These are phyloP conservation scores for Trididemnum miniatum DNA, from an alignment of 23 tunicate genomes.

Conservation along the genomic window DNA sequence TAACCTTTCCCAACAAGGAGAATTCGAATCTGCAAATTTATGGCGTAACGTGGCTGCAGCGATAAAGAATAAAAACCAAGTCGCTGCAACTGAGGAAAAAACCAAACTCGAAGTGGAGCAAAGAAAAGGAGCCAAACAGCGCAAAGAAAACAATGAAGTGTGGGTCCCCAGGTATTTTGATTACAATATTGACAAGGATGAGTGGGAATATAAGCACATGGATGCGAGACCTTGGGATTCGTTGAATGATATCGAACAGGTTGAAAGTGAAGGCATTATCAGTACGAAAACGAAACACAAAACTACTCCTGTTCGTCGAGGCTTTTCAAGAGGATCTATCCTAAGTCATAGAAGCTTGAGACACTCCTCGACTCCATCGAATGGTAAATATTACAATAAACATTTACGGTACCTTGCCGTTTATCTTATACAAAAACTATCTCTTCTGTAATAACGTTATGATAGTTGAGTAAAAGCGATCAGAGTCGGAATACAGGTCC, in stretches of 20 bases:
- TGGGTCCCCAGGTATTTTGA: slow-evolving; percentile 62
- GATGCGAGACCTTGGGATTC: slow-evolving; percentile 68
- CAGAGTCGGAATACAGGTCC: no score
- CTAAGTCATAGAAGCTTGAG: background rate
- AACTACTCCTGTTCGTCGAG: slow-evolving; percentile 32
- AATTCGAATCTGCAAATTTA: slow-evolving; percentile 51
- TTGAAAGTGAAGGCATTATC: slow-evolving; percentile 52
- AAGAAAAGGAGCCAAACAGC: slow-evolving; percentile 42
- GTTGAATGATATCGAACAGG: slow-evolving; percentile 56
- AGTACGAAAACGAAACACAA: slow-evolving; percentile 41
- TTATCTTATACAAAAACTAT: no score
- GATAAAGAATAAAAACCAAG: slow-evolving; percentile 39
- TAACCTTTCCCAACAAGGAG: slow-evolving; percentile 28
- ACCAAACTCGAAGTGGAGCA: slow-evolving; percentile 44
- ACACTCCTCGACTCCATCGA: background rate
- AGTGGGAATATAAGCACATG: slow-evolving; percentile 49
- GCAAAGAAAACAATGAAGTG: slow-evolving; percentile 27
- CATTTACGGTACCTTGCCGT: no score
- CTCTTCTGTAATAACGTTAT: no score
- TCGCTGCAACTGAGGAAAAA: slow-evolving; percentile 53
- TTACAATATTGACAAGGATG: slow-evolving; percentile 30
- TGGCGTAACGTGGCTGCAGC: slow-evolving; percentile 60
- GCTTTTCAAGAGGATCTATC: background rate
- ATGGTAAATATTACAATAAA: background rate
- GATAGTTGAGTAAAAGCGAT: no score